Evolutionary conservation across 2,797 vertebrate species (phyloP).

Genomic region (Coreius guichenoti): DNA sequence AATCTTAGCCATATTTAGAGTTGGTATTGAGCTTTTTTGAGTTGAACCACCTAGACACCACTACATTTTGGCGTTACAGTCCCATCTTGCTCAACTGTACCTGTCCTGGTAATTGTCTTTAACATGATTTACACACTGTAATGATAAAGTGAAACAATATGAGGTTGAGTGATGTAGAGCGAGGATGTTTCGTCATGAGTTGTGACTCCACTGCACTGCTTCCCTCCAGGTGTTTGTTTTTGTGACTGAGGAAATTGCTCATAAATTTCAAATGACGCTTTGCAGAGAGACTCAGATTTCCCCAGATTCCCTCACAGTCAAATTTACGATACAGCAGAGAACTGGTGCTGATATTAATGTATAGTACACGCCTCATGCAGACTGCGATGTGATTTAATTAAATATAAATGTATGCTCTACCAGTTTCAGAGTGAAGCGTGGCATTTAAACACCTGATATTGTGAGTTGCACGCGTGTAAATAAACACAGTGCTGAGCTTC

Average conservation of each 20-base stretch:
- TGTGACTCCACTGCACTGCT: slow-evolving; percentile 1
- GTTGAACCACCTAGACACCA: neutral
- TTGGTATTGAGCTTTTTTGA: neutral
- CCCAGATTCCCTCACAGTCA: slow-evolving; percentile 49
- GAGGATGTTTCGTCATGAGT: slow-evolving; percentile 18
- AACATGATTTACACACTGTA: neutral
- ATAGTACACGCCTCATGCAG: neutral
- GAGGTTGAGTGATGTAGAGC: slow-evolving; percentile 11
- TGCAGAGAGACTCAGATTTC: slow-evolving; percentile 54
- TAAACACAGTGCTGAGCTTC: neutral
- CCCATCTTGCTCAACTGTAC: neutral
- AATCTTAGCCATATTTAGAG: neutral
- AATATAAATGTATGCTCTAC: neutral
- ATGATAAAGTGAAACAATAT: slow-evolving; percentile 15
- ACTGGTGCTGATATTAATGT: slow-evolving; percentile 37
- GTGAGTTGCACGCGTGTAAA: too few relatives aligned
- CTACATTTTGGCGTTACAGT: neutral
- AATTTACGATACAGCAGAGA: slow-evolving; percentile 45
- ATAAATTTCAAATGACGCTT: slow-evolving; percentile 49
- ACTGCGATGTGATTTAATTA: neutral
- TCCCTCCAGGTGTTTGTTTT: slow-evolving; percentile 45
- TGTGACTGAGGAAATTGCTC: slow-evolving; percentile 50
- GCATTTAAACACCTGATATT: too few relatives aligned
- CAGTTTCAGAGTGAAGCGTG: too few relatives aligned
- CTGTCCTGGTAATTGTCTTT: neutral